These are phyloP conservation scores for Coregonus suidteri DNA, from an alignment of 2,797 vertebrate genomes.

Conservation along the genomic window DNA sequence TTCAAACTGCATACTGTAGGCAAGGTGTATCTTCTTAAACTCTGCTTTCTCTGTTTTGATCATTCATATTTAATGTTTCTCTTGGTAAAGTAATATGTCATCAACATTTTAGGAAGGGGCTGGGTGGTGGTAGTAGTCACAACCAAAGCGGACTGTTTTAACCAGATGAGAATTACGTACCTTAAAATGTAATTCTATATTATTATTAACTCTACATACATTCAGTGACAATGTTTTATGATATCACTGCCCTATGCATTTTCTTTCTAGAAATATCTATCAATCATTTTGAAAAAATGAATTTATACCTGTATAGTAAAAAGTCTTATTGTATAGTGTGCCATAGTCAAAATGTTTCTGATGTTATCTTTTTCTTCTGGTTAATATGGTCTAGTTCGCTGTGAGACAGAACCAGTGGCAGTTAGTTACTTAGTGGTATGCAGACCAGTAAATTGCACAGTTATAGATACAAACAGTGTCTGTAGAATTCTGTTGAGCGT, in stretches of 20 bases:
- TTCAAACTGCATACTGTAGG: neutral
- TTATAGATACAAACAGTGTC: constrained; percentile 38
- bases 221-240: constrained; percentile 38
- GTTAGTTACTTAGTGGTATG: constrained; percentile 22
- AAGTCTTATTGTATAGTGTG: constrained; percentile 48
- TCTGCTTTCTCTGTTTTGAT: constrained; percentile 11
- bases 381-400: constrained; percentile 53
- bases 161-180: constrained; percentile 27
- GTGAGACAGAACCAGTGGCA: constrained; percentile 42
- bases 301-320: constrained; percentile 48
- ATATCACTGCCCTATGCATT: constrained; percentile 61
- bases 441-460: constrained; percentile 48
- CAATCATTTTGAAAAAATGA: constrained; percentile 46
- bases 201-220: constrained; percentile 11
- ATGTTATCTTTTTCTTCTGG: constrained; percentile 42
- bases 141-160: constrained; percentile 47
- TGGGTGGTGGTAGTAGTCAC: constrained; percentile 23
- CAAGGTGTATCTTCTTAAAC: neutral
- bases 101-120: constrained; percentile 21
- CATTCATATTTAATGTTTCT: constrained; percentile 30
- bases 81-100: neutral
- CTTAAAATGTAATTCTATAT: constrained; percentile 13
- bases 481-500: constrained; percentile 56
- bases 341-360: constrained; percentile 42
- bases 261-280: constrained; percentile 53